phyloP scores from a whole-genome alignment of 2,888 invertebrate genomes.

The Trimorus sp. region DNA sequence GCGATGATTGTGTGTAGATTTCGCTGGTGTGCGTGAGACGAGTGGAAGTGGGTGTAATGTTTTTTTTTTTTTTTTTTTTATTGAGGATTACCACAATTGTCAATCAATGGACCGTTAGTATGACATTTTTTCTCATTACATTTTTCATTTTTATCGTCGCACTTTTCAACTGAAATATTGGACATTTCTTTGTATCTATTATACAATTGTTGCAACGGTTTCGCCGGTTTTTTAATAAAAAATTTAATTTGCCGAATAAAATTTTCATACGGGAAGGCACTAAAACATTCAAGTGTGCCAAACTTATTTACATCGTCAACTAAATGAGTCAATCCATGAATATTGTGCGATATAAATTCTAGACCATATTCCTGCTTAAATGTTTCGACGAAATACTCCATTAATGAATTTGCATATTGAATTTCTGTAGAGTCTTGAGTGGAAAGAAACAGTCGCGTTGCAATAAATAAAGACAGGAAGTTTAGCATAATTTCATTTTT shows the following conservation, averaged over 20 bases:
- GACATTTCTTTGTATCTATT: slow-evolving; percentile 3
- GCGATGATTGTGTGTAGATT: no score
- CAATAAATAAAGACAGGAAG: background rate
- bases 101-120: no score
- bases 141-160: no score
- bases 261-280: slow-evolving; percentile 7
- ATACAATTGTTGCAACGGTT: background rate
- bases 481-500: background rate
- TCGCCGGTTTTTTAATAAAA: background rate
- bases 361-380: background rate
- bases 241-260: slow-evolving; percentile 4
- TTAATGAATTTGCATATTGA: background rate
- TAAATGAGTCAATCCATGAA: background rate
- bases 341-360: background rate
- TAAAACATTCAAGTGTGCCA: background rate
- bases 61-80: no score
- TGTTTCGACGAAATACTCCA: background rate
- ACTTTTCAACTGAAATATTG: no score
- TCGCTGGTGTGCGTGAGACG: no score
- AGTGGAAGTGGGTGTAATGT: no score
- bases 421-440: background rate
- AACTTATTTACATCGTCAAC: background rate
- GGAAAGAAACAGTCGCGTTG: background rate
- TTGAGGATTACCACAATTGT: no score
- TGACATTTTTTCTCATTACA: no score